Base-by-base conservation (phyloP, 2,888 invertebrate genomes). In the Standfussiana lucernea region DNA sequence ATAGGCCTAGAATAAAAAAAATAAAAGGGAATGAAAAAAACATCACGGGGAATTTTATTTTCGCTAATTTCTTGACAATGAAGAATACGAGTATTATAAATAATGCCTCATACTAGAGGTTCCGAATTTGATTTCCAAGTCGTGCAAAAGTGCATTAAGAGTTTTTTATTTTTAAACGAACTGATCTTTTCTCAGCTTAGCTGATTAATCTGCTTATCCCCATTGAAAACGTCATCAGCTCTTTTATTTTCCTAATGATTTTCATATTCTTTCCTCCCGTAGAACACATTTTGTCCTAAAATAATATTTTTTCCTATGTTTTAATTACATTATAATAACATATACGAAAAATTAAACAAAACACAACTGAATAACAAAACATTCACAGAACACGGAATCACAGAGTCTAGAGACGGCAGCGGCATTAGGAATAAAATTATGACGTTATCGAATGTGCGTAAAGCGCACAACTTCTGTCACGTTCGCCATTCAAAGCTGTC, bases 231-330 rank as follows among this genome's bases (percentile, higher is more conserved):
- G 21, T 47, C n/a, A 53, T 40, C 53, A 56, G 68, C 53, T 21
- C 0, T 28, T 76, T 64, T 42, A 82, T 45, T 59, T 59, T 74
- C 37, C 35, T 61, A 45, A 13, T 47, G 40, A 56, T 37, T 69
- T 77, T 32, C 3, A 56, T 45, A 35, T 77, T 37, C 0, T 18
- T 45, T 53, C 35, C n/a, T 61, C 32, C 42, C 53, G 4, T 35
- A 80, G 69, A 83, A 78, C 83, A 78, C 65, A 65, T 80, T 69
- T 61, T 61, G 69, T 78, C 65, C 70, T 78, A 66, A 80, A 83
- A 69, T 59, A 83, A 77, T 66, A 40, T 37, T 65, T 47, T 66
- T 66, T 53, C 18, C 4, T 69, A 65, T 28, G 6, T 62, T 62
- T 42, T 59, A 50, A 59, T 59, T 35, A 40, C 40, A 75, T n/a